These are phyloP conservation scores for Dorcus hopei DNA, from an alignment of 2,888 invertebrate genomes.

Conservation along the genomic window DNA sequence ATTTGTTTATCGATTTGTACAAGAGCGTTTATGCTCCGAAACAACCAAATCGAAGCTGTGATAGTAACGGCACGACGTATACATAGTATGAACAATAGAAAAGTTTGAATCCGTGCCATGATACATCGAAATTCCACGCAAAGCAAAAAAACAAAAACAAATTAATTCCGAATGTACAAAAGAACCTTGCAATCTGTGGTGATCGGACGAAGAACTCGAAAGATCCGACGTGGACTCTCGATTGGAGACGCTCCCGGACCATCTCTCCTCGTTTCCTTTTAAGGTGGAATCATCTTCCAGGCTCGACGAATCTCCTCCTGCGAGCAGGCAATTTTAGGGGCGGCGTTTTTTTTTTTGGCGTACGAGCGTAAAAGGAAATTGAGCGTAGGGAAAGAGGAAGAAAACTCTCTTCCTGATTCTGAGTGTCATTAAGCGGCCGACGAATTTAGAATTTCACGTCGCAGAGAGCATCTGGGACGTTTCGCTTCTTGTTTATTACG, in stretches of 20 bases:
- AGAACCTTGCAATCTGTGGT: conserved; percentile 36
- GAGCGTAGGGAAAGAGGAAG: neutral
- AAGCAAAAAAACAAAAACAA: no score
- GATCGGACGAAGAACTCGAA: conserved; percentile 43
- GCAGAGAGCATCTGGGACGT: conserved; percentile 1
- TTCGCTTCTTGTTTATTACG: neutral
- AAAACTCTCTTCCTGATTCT: neutral
- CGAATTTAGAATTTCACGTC: neutral
- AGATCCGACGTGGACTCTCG: conserved; percentile 47
- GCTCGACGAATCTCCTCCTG: conserved; percentile 57
- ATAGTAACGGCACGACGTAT: no score
- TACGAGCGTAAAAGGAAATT: neutral
- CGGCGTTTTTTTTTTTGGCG: neutral
- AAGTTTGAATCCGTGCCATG: no score
- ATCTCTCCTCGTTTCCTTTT: conserved; percentile 54
- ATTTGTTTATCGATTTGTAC: no score
- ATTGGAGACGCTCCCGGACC: conserved; percentile 48
- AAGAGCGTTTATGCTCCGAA: no score
- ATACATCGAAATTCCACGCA: no score
- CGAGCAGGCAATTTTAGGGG: neutral
- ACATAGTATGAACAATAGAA: no score
- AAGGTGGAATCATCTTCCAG: conserved; percentile 58
- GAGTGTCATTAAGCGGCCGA: neutral
- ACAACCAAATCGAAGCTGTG: no score
- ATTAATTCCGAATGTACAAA: no score